Percentiles rank a stretch among this genome's conserved stretches.
Evolutionary conservation across 35 echinoderm and acorn worm genomes (phyloP).

Genomic region (Apostichopus californicus): DNA sequence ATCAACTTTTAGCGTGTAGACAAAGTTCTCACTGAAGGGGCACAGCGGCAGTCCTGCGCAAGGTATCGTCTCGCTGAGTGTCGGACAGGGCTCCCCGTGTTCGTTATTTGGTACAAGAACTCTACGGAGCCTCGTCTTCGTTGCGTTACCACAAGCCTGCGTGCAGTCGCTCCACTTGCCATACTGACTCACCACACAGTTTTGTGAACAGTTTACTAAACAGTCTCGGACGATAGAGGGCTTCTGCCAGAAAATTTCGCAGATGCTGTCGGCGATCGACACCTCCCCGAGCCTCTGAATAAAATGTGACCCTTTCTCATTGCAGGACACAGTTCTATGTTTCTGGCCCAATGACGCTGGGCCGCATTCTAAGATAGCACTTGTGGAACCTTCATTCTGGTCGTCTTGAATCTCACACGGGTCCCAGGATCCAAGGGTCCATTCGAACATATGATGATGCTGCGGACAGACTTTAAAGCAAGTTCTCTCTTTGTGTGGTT

Average conservation of each 20-base stretch:
- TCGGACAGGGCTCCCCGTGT: slow-evolving; percentile 64
- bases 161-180: slow-evolving; percentile 80
- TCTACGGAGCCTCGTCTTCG: slow-evolving; percentile 75
- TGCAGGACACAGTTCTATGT: slow-evolving; percentile 74
- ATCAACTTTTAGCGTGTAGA: slow-evolving; percentile 68
- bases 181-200: slow-evolving; percentile 84
- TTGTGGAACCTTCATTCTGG: slow-evolving; percentile 5
- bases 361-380: slow-evolving; percentile 61
- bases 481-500: slow-evolving; percentile 20
- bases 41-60: slow-evolving; percentile 61
- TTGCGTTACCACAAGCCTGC: slow-evolving; percentile 91
- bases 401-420: slow-evolving; percentile 42
- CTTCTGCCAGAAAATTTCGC: slow-evolving; percentile 70
- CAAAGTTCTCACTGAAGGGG: slow-evolving; percentile 42
- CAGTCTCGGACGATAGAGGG: slow-evolving; percentile 68
- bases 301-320: slow-evolving; percentile 69
- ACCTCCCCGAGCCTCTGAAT: slow-evolving; percentile 63
- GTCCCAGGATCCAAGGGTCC: slow-evolving; percentile 83
- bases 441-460: slow-evolving; percentile 81
- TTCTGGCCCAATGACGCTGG: slow-evolving; percentile 70
- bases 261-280: slow-evolving; percentile 69
- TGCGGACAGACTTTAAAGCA: slow-evolving; percentile 93
- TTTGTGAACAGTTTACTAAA: slow-evolving; percentile 83
- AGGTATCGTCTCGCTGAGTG: slow-evolving; percentile 63
- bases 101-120: slow-evolving; percentile 71